Percentiles rank a stretch among this genome's conserved stretches.
These are phyloP conservation scores for Chitala chitala DNA, from an alignment of 2,113 vertebrate species.

Conservation along the genomic window DNA sequence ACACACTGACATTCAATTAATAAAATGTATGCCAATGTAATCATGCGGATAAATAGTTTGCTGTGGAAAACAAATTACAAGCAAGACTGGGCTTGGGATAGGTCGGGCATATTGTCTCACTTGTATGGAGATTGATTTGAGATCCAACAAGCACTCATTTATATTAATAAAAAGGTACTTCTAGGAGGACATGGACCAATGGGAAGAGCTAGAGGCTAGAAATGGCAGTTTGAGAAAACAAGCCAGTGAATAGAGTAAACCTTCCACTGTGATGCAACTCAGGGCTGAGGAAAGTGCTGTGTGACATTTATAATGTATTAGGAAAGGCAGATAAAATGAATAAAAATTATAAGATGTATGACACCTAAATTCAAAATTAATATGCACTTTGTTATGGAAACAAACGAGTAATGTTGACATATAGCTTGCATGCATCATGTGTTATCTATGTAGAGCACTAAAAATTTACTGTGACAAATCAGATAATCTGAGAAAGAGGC, in stretches of 20 bases:
- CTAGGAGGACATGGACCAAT: too few relatives aligned
- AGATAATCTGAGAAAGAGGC: neutral
- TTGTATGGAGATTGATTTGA: neutral
- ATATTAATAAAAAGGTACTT: conserved; percentile 10
- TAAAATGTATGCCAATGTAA: conserved; percentile 9
- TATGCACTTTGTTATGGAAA: conserved; percentile 1
- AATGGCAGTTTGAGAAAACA: neutral
- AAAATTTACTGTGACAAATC: neutral
- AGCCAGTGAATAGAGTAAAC: neutral
- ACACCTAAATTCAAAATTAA: neutral
- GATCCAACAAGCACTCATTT: neutral
- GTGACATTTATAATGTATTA: too few relatives aligned
- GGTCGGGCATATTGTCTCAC: conserved; percentile 3
- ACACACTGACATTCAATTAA: neutral
- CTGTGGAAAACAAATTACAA: conserved; percentile 13
- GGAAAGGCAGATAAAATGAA: neutral
- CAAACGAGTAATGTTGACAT: neutral
- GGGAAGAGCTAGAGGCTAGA: neutral
- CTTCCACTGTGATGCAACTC: neutral
- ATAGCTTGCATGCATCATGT: neutral
- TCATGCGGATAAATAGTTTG: conserved; percentile 12
- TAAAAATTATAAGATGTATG: neutral
- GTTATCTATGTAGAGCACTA: neutral
- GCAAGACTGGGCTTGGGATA: conserved; percentile 15
- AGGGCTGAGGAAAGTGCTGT: neutral